Evolutionary conservation across 2,113 vertebrate genomes (phyloP), one percentile per base, ranked within the genome.

Genomic region (Polypterus senegalus): DNA sequence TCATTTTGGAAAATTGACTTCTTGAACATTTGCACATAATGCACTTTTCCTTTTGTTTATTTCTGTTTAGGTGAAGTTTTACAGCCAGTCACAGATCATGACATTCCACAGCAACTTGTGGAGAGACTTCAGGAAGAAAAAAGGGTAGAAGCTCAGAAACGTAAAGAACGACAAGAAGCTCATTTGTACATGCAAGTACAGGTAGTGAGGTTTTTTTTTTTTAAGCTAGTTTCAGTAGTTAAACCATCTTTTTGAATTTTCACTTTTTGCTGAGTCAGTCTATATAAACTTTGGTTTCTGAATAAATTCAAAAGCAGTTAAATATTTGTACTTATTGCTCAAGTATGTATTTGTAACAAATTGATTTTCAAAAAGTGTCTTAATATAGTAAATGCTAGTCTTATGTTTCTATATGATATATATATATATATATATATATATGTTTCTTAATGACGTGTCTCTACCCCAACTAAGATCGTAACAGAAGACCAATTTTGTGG

Each of bases 171-270:
- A 9, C 96, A 99, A 73, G 95, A 99, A 76, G 96, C 96, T 67
- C 95, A 99, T 57, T 92, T 99, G 59, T 99, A 99, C 74, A 98
- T 98, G 94, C 96, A 99, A 86, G 92, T 99, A 67, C 96, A 99
- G 96, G 96, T 99, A 71, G 4, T 44, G 74, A 2, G 9, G 2
- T 27, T 27, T 27, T 27, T 27, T 27, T 27, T 27, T 11, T 4
- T 9, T 45, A 58, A 6, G 9, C 45, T 48, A 48, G 9, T 2
- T 27, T n/a, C 9, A 60, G 7, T 47, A 11, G 9, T 8, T 11
- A 49, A 10, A 3, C 59, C 7, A 48, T 11, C 47, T 8, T 5
- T 43, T 4, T 53, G 58, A 5, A 7, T 8, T 9, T 45, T 55
- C 45, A 9, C 11, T 10, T 61, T 55, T 55, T 55, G 6, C 46